These are phyloP conservation scores for Epizoanthus illoricatus DNA, from an alignment of 92 coral and sea anemone species.

Conservation along the genomic window DNA sequence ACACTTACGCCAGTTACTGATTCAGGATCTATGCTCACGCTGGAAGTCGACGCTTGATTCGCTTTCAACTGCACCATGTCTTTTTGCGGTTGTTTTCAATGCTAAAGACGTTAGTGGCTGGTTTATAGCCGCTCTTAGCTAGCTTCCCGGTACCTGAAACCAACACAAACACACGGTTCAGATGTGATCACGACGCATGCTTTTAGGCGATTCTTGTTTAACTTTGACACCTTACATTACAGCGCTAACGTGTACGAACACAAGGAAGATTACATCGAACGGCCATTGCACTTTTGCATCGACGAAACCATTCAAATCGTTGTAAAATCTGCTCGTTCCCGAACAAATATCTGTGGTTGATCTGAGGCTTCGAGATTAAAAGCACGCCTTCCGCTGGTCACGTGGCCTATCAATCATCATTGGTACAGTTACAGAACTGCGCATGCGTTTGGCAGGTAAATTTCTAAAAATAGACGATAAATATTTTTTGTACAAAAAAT, in stretches of 20 bases:
- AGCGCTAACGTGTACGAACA: constrained; percentile 8
- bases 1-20: constrained; percentile 54
- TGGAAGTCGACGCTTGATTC: constrained; percentile 25
- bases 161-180: constrained; percentile 39
- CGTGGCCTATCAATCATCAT: constrained; percentile 56
- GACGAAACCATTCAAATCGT: constrained; percentile 43
- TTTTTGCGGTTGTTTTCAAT: constrained; percentile 46
- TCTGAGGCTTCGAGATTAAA: constrained; percentile 50
- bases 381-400: constrained; percentile 66
- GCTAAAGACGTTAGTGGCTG: constrained; percentile 38
- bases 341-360: constrained; percentile 45
- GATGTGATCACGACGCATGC: constrained; percentile 28
- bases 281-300: constrained; percentile 20
- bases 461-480: constrained; percentile 34
- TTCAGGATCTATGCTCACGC: constrained; percentile 79
- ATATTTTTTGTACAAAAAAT: neutral
- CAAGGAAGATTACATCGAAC: neutral
- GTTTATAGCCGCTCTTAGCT: constrained; percentile 32
- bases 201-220: constrained; percentile 13
- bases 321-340: constrained; percentile 32
- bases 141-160: constrained; percentile 38
- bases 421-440: constrained; percentile 41
- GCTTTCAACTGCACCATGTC: constrained; percentile 41
- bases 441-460: constrained; percentile 54
- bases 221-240: constrained; percentile 31